A percentile compares a stretch with the other conserved stretches of the same genome.
phyloP scores from a whole-genome alignment of 2,113 vertebrate genomes.

The Heterotilapia buettikoferi region DNA sequence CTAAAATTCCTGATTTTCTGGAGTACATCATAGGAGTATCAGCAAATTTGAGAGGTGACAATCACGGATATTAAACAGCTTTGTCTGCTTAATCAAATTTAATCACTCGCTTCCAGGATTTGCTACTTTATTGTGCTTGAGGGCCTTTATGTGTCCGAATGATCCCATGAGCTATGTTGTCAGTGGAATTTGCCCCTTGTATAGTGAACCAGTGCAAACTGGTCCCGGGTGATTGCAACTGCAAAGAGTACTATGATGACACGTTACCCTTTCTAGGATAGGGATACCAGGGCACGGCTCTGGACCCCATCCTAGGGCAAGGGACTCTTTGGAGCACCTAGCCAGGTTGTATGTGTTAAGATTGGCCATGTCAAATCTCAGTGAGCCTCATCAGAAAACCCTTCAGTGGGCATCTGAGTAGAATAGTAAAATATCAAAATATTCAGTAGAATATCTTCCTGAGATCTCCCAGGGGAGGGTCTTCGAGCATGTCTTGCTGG shows the following conservation, averaged over 20 bases:
- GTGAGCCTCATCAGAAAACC: too few relatives aligned
- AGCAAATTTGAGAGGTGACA: rapidly evolving
- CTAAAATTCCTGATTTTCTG: not conserved
- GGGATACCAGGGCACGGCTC: not conserved
- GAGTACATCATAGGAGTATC: not conserved
- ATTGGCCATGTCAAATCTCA: too few relatives aligned
- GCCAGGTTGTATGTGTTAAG: too few relatives aligned
- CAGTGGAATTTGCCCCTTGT: not conserved
- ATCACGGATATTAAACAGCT: not conserved
- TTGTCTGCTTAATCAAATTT: rapidly evolving
- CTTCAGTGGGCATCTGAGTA: not conserved
- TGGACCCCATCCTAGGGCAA: too few relatives aligned
- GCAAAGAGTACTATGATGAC: not conserved
- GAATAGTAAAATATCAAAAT: not conserved
- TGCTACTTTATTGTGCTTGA: not conserved
- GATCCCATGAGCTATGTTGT: not conserved
- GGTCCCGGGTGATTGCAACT: not conserved
- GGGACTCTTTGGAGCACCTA: not conserved
- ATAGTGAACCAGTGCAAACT: not conserved
- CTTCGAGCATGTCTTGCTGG: rapidly evolving
- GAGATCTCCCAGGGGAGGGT: not conserved
- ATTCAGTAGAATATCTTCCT: not conserved
- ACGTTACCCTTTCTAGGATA: not conserved
- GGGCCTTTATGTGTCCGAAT: not conserved
- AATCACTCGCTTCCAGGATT: not conserved